These are phyloP conservation scores for Maniola jurtina DNA, from an alignment of 1,140 invertebrate species.

Conservation along the genomic window DNA sequence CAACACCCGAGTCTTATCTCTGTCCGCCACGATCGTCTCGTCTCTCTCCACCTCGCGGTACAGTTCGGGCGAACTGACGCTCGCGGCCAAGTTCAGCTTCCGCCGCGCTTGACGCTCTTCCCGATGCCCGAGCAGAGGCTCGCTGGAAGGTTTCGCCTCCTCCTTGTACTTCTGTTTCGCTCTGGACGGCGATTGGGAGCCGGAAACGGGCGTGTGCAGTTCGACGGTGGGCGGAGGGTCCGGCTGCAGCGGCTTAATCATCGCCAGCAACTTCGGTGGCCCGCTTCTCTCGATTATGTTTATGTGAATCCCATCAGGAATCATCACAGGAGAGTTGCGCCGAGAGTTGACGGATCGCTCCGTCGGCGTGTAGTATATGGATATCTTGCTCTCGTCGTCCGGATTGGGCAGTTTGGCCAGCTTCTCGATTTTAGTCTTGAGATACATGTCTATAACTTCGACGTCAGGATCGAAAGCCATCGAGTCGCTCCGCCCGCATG, in stretches of 20 bases:
- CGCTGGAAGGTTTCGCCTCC: conserved; percentile 65
- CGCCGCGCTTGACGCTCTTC: conserved; percentile 16
- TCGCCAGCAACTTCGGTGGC: conserved; percentile 62
- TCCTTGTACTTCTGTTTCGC: conserved; percentile 22
- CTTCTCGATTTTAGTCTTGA: conserved; percentile 82
- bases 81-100: conserved; percentile 57
- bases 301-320: conserved; percentile 80
- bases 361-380: conserved; percentile 89
- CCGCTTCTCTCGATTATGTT: conserved; percentile 80
- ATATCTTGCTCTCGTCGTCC: conserved; percentile 82
- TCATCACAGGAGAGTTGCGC: conserved; percentile 56
- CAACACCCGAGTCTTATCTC: conserved; percentile 50
- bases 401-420: conserved; percentile 66
- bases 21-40: conserved; percentile 36
- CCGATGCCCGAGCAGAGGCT: conserved; percentile 64
- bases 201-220: conserved; percentile 29
- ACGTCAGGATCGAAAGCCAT: conserved; percentile 84
- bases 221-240: conserved; percentile 39
- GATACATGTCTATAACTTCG: conserved; percentile 81
- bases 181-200: conserved; percentile 19
- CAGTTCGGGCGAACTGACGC: conserved; percentile 76
- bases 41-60: conserved; percentile 44
- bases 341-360: conserved; percentile 78
- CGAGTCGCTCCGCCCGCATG: conserved; percentile 89
- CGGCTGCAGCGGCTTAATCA: conserved; percentile 48